Evolutionary conservation across 2,113 vertebrate species (phyloP).

Genomic region (Pongo abelii): DNA sequence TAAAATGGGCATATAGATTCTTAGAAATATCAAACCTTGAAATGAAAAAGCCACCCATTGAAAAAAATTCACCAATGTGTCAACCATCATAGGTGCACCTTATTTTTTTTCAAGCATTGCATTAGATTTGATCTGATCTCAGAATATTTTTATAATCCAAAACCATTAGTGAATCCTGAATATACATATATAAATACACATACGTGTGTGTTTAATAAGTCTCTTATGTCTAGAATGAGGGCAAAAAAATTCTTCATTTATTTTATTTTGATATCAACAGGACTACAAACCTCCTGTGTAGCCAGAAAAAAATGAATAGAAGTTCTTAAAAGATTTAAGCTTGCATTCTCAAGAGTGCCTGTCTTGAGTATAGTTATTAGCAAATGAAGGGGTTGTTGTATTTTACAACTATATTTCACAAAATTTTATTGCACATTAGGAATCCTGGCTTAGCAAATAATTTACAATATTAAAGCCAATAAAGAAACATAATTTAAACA

Average conservation of each 20-base stretch:
- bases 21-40: constrained; percentile 33
- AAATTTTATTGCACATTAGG: constrained; percentile 35
- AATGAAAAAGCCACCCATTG: background rate
- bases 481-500: constrained; percentile 50
- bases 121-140: constrained; percentile 16
- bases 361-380: constrained; percentile 59
- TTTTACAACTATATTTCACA: constrained; percentile 51
- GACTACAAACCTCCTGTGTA: background rate
- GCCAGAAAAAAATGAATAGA: constrained; percentile 22
- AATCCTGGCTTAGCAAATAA: constrained; percentile 41
- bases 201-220: background rate
- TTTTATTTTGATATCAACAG: constrained; percentile 45
- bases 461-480: constrained; percentile 53
- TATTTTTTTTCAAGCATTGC: background rate
- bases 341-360: background rate
- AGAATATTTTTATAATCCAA: constrained; percentile 7
- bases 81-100: background rate
- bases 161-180: background rate
- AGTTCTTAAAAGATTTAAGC: constrained; percentile 47
- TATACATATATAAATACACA: background rate
- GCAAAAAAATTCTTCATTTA: background rate
- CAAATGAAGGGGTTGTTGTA: constrained; percentile 47
- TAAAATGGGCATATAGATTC: background rate
- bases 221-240: background rate
- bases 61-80: background rate